Percentiles rank a stretch among this genome's conserved stretches.
Conservation (phyloP, 2,113 vertebrate genomes). For the human (Homo sapiens) region DNA sequence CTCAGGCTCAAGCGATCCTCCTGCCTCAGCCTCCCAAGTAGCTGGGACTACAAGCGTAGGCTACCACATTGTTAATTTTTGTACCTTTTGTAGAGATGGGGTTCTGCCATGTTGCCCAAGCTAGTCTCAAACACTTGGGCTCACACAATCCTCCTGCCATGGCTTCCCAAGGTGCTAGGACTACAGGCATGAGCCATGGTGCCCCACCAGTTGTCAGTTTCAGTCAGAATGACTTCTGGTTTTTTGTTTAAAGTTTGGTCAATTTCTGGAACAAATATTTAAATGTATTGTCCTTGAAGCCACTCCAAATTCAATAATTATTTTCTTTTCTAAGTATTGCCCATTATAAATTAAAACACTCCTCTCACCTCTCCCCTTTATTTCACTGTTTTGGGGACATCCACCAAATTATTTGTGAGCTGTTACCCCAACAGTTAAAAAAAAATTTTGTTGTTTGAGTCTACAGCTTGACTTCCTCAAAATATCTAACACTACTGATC, state of each 20-base stretch:
- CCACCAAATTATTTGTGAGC: not conserved
- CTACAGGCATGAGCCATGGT: too few species aligned
- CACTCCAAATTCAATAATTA: not conserved
- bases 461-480: not conserved
- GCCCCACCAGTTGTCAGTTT: too few species aligned
- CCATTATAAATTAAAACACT: not conserved
- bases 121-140: too few species aligned
- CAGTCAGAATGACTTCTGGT: not conserved
- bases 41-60: too few species aligned
- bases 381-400: not conserved
- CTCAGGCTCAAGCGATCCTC: too few species aligned
- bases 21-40: too few species aligned
- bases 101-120: too few species aligned
- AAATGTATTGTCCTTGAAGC: not conserved
- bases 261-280: slow-evolving; percentile 27
- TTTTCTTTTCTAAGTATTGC: not conserved
- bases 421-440: too few species aligned
- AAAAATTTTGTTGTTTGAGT: not conserved
- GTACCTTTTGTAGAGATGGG: too few species aligned
- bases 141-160: too few species aligned
- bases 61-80: too few species aligned
- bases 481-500: not conserved
- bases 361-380: not conserved
- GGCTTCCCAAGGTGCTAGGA: too few species aligned
- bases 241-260: slow-evolving; percentile 20